These are phyloP conservation scores for Strigamia maritima DNA, from an alignment of 2,888 invertebrate genomes.

Conservation along the genomic window DNA sequence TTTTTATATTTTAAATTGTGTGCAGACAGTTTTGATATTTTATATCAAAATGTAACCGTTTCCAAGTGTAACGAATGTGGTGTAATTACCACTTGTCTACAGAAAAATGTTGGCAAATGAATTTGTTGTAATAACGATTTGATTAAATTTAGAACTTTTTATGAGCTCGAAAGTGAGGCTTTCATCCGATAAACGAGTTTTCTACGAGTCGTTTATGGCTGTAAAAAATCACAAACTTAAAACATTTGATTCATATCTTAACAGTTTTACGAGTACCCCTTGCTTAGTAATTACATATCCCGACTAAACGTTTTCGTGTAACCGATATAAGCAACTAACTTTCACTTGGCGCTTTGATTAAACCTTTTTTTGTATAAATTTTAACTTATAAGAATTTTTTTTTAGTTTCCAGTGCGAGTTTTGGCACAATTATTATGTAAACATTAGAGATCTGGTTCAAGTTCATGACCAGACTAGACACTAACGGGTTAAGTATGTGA, in stretches of 20 bases:
- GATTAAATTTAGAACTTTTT: not conserved
- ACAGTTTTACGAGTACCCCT: conserved; percentile 26
- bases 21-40: not conserved
- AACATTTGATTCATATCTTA: not conserved
- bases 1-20: not conserved
- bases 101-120: not conserved
- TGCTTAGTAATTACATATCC: not conserved
- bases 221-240: not conserved
- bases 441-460: conserved; percentile 32
- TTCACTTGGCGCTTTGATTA: not conserved
- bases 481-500: conserved; percentile 30
- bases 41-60: not conserved
- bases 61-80: not conserved
- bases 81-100: not conserved
- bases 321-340: not conserved
- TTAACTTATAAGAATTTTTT: not conserved
- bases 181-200: not conserved
- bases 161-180: not conserved
- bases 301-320: not conserved
- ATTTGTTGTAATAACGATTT: conserved; percentile 22
- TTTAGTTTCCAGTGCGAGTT: not conserved
- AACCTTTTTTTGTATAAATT: not conserved
- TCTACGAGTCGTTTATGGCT: conserved; percentile 6
- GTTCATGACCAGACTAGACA: conserved; percentile 24
- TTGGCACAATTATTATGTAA: conserved; percentile 24